Percentiles rank a stretch among this genome's conserved stretches.
Evolutionary conservation across 2,797 vertebrate species (phyloP).

Genomic region (Crenuchus spilurus): DNA sequence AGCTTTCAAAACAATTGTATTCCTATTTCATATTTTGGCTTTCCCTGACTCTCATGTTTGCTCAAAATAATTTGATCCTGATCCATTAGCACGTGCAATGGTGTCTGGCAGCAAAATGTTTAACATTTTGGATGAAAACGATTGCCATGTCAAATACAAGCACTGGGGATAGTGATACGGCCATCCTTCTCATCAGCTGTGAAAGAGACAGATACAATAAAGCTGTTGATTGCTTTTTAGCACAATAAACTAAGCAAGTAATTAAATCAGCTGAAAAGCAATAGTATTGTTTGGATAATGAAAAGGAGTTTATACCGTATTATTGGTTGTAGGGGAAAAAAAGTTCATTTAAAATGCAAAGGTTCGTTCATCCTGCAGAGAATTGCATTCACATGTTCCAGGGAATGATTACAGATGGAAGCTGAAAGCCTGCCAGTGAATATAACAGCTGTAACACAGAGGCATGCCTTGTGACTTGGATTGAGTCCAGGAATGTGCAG

Average conservation of each 20-base stretch:
- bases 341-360: conserved; percentile 41
- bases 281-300: conserved; percentile 27
- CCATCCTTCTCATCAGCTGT: conserved; percentile 4
- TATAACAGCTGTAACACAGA: conserved; percentile 6
- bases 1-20: conserved; percentile 3
- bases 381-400: not conserved
- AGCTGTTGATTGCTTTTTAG: conserved; percentile 17
- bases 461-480: not conserved
- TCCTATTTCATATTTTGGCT: conserved; percentile 30
- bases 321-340: not conserved
- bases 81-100: conserved; percentile 40
- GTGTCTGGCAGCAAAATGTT: conserved; percentile 38
- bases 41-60: conserved; percentile 30
- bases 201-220: conserved; percentile 25
- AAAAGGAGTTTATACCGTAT: conserved; percentile 15
- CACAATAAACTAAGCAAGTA: conserved; percentile 35
- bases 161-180: not conserved
- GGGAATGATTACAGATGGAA: conserved; percentile 15
- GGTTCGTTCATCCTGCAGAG: conserved; percentile 2
- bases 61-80: conserved; percentile 40
- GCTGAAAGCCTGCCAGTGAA: conserved; percentile 23
- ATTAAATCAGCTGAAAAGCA: conserved; percentile 32
- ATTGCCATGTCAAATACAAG: conserved; percentile 26
- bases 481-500: not conserved
- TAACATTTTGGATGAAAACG: conserved; percentile 42